Evolutionary conservation across 2,888 invertebrate genomes (phyloP), one percentile per base, ranked within the genome.

Genomic region (Acronicta leporina): DNA sequence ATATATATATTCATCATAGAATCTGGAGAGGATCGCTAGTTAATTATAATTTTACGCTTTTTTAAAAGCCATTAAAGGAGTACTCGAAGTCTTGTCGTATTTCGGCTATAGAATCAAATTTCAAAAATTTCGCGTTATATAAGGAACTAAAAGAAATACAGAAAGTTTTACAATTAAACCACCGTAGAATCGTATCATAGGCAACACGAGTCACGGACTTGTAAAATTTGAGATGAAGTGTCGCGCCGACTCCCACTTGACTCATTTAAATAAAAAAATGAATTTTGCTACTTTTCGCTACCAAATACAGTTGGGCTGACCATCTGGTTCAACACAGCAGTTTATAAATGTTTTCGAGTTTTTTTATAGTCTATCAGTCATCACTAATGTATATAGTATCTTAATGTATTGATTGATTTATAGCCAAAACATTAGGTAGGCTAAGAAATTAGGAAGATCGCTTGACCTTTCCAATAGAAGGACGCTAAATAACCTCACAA

Each of bases 251-350:
- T 77, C 77, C 77, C 73, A 77, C 77, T 66, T 63, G 27, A 15
- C 53, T 54, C 16, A 76, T 76, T 76, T 77, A 68, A 77, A 77
- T 77, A 74, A 69, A 72, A 76, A 59, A 62, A 72, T 42, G 48
- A 54, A 65, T 3, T 20, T 48, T 68, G 52, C 51, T 62, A 59
- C 48, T 57, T 62, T 69, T 57, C 44, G 63, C 54, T 59, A 42
- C 76, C 75, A 73, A 77, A 77, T 70, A 75, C 56, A 68, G 76
- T 5, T 51, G 35, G 43, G 13, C 45, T 56, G 69, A 64, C 73
- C 77, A 75, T 73, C 75, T 77, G 77, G 68, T 64, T 49, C 45
- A 47, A 66, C 48, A 52, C 41, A 46, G 42, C 30, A 42, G 40
- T 27, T 44, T 50, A 8, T 8, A 15, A 27, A 15, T 44, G 13